Percentiles rank a stretch among this genome's conserved stretches.
Conservation (phyloP, 2,888 invertebrate genomes). For the Idaea aversata region DNA sequence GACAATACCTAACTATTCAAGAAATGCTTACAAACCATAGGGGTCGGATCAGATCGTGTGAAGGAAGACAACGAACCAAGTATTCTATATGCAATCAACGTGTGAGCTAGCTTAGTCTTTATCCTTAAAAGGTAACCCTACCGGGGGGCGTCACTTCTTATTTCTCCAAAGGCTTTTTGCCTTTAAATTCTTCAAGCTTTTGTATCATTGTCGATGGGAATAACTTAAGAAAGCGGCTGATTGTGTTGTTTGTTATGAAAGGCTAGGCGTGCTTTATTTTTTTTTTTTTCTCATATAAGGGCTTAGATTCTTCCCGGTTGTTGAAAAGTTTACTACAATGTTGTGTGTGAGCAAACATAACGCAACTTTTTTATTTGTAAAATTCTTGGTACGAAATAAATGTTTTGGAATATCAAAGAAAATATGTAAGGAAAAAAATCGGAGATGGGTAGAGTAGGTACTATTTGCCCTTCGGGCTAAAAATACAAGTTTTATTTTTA, state of each 20-base stretch:
- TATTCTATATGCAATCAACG: slow-evolving; percentile 26
- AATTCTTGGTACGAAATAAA: too few relatives aligned
- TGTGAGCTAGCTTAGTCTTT: slow-evolving; percentile 20
- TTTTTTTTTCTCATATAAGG: neutral
- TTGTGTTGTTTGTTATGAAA: neutral
- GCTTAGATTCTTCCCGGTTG: neutral
- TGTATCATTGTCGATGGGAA: slow-evolving; percentile 17
- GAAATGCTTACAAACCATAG: slow-evolving; percentile 19
- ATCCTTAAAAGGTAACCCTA: slow-evolving; percentile 24
- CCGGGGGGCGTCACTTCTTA: slow-evolving; percentile 10
- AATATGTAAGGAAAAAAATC: too few relatives aligned
- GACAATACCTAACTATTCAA: slow-evolving; percentile 9
- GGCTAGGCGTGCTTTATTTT: neutral
- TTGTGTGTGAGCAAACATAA: neutral
- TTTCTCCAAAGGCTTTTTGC: slow-evolving; percentile 11
- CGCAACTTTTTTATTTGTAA: neutral
- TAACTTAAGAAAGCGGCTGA: slow-evolving; percentile 7
- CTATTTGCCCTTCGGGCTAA: too few relatives aligned
- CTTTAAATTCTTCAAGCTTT: slow-evolving; percentile 11
- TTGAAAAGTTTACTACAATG: neutral
- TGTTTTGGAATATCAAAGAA: too few relatives aligned
- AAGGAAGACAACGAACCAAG: slow-evolving; percentile 16
- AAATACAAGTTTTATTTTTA: too few relatives aligned
- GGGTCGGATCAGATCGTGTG: slow-evolving; percentile 25
- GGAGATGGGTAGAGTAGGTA: too few relatives aligned